Evolutionary conservation across 2,888 invertebrate genomes (phyloP), one percentile per base, ranked within the genome.

Genomic region (Drosophila mettleri): DNA sequence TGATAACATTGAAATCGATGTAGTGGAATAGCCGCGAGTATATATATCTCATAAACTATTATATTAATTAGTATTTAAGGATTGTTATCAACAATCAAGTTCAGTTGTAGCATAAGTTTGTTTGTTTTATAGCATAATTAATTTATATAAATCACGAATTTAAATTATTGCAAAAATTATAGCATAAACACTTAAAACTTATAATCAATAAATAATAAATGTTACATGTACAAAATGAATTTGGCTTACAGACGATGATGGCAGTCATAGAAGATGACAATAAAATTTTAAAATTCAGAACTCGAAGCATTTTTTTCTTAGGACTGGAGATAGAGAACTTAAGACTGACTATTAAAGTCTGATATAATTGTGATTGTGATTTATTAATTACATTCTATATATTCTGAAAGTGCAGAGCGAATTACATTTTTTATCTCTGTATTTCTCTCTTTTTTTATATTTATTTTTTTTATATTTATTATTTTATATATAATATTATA

Each of bases 1-100:
- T 45, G 90, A 74, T 41, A 90, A 89, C 12, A 84, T 91, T 69
- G 91, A 91, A 78, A 91, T 91, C 38, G 89, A 91, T 85, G 92
- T 91, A 5, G 92, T 91, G 0, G 90, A 91, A 62, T 91, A 80
- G 38, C 6, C 22, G 63, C 12, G 16, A 20, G 18, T 27, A 36
- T 33, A 31, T 22, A 29, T 2, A 22, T n/a, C 3, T 6, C 24
- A 41, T 7, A 22, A 6, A 24, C n/a, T 22, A 31, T 18, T n/a
- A 9, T 8, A 9, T 14, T 24, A 24, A 24, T 12, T 34, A 49
- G 22, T 36, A 16, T 16, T 16, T 24, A 51, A 34, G 5, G 18
- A 29, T 39, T 54, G 41, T 29, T 41, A 10, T 10, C 0, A 5
- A 36, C 10, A 31, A 10, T 57, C 9, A 36, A 60, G 29, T 57